Conservation (phyloP, 2,797 vertebrate genomes). For the Aldrovandia affinis region DNA sequence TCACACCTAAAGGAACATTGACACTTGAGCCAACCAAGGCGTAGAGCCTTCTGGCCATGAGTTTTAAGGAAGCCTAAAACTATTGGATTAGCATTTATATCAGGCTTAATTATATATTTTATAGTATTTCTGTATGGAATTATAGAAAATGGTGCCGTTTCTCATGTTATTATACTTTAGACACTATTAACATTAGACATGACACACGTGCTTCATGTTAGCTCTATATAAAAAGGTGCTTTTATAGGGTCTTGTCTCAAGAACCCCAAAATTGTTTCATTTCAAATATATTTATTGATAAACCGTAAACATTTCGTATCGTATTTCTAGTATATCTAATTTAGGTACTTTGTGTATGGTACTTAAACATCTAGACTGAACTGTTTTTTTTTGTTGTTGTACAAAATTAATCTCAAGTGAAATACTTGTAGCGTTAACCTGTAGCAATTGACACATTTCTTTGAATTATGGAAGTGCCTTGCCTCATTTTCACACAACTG, state of each 20-base stretch:
- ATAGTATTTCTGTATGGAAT: too few relatives aligned
- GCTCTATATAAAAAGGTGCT: neutral
- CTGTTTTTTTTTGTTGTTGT: neutral
- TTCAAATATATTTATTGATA: conserved; percentile 4
- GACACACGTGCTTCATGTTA: neutral
- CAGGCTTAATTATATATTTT: too few relatives aligned
- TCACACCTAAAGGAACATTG: neutral
- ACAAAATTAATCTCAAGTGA: neutral
- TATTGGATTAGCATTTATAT: too few relatives aligned
- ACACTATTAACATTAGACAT: neutral
- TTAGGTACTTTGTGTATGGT: neutral
- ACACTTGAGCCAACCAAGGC: neutral
- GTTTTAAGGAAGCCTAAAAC: too few relatives aligned
- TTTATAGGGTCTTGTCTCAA: neutral
- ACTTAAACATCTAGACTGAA: neutral
- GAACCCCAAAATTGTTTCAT: neutral
- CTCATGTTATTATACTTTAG: neutral
- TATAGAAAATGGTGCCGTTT: neutral
- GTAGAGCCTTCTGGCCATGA: neutral
- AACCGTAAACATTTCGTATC: neutral
- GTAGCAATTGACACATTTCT: neutral
- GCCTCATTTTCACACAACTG: neutral
- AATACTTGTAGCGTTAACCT: neutral
- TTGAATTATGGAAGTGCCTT: neutral
- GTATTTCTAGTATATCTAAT: neutral